A percentile compares a stretch with the other conserved stretches of the same genome.
Conservation (phyloP, 2,888 invertebrate species). For the Cephalotes varians region DNA sequence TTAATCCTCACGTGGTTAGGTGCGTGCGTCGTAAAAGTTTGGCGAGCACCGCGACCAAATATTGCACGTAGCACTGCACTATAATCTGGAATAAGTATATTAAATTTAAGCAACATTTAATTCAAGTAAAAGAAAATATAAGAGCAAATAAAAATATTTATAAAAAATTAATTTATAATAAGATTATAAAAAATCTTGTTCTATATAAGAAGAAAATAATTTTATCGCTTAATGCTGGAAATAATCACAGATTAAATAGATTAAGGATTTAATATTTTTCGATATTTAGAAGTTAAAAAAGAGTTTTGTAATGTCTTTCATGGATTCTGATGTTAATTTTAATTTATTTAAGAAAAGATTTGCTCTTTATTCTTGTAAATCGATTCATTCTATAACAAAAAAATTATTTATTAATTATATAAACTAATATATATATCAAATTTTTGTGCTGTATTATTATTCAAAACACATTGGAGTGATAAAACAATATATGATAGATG, state of each 20-base stretch:
- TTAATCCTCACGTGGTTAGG: slow-evolving; percentile 29
- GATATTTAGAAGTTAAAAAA: not conserved
- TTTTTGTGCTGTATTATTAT: not conserved
- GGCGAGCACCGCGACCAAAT: not conserved
- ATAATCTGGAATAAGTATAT: not conserved
- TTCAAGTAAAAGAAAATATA: not conserved
- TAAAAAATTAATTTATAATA: too few species aligned
- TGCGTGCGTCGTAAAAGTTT: slow-evolving; percentile 15
- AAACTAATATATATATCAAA: not conserved
- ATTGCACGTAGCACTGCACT: not conserved
- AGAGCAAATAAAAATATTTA: not conserved
- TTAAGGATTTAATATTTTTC: not conserved
- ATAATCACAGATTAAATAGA: not conserved
- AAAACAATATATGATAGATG: slow-evolving; percentile 14
- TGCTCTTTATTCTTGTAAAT: not conserved
- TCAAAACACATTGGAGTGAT: not conserved
- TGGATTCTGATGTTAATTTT: not conserved
- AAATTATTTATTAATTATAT: not conserved
- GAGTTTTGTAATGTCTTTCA: not conserved
- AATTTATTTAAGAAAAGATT: not conserved
- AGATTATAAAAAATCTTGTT: not conserved
- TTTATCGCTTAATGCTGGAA: not conserved
- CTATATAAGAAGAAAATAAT: not conserved
- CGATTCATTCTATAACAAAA: not conserved
- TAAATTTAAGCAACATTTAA: too few species aligned